A percentile compares a stretch with the other conserved stretches of the same genome.
Conservation (phyloP, 2,797 vertebrate genomes). For the Diplodus sargus region DNA sequence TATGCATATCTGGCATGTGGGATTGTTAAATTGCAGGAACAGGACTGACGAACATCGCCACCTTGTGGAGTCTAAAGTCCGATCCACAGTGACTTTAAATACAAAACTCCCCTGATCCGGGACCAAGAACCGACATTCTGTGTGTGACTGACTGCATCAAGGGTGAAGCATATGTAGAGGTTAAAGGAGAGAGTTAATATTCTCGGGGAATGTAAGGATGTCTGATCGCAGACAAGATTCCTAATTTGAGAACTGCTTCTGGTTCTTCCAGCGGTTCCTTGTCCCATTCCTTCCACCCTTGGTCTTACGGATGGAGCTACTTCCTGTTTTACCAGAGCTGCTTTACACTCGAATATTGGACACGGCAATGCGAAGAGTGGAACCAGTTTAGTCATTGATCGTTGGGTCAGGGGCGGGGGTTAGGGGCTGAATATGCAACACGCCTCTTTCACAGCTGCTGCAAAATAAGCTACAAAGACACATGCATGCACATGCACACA, state of each 20-base stretch:
- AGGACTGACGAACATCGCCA: conserved; percentile 56
- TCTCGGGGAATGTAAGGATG: conserved; percentile 35
- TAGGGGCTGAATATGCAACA: conserved; percentile 18
- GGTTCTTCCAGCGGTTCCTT: conserved; percentile 49
- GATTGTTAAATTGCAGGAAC: conserved; percentile 49
- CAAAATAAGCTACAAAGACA: conserved; percentile 79
- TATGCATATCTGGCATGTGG: conserved; percentile 30
- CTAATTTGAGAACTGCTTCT: conserved; percentile 17
- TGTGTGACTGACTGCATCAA: conserved; percentile 9
- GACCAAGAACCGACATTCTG: conserved; percentile 75
- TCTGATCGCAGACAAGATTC: conserved; percentile 26
- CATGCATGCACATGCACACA: conserved; percentile 46
- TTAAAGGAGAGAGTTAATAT: conserved; percentile 25
- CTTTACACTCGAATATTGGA: conserved; percentile 63
- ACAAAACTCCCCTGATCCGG: conserved; percentile 67
- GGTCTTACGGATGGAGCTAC: conserved; percentile 68
- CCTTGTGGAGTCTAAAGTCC: conserved; percentile 61
- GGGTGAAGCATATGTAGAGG: conserved; percentile 19
- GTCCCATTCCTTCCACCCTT: conserved; percentile 75
- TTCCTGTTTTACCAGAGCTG: conserved; percentile 64
- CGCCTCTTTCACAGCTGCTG: conserved; percentile 72
- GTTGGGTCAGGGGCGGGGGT: neutral
- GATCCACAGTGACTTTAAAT: conserved; percentile 47
- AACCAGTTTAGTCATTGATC: conserved; percentile 50
- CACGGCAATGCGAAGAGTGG: conserved; percentile 56